Evolutionary conservation across 2,888 invertebrate genomes (phyloP), one percentile per base, ranked within the genome.

Genomic region (Oscheius sp.): DNA sequence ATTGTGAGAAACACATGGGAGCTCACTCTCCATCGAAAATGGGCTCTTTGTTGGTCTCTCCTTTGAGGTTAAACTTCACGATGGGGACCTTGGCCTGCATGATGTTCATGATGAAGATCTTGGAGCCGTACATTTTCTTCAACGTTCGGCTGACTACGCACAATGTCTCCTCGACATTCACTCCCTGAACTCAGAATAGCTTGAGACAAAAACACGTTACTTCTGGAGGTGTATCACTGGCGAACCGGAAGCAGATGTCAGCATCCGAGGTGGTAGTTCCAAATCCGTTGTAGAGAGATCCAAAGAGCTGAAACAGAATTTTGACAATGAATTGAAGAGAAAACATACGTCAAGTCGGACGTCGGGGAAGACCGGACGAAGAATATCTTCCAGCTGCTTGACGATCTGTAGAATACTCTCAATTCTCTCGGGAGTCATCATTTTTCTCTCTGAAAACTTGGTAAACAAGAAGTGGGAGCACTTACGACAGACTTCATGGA

Each of bases 261-360:
- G 92, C 88, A 88, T 92, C 92, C 79, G 92, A 92, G 11, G 89
- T 86, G 47, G 87, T 87, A 78, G 92, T 91, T 3, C 92, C 92
- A 89, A 92, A 92, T 2, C 92, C 92, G 89, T 92, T 92, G 80
- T 90, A 89, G 0, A 92, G 91, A 0, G 92, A 92, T 1, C 92
- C 92, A 90, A 92, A 92, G 72, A 92, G 85, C 57, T 90, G 84
- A 13, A 92, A 86, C 13, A 87, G 84, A 57, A 4, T 21, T 21
- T 21, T 21, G 21, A 21, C 33, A 13, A 21, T 13, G n/a, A 37
- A 66, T 21, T 21, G 21, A 29, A n/a, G 10, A 9, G n/a, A 21
- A 51, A 68, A 70, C n/a, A 3, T 50, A 51, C 66, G 13, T 73
- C 51, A 7, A 63, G 50, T 3, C 32, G 13, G 33, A 70, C n/a